These are phyloP conservation scores for Loriculus beryllinus DNA, from an alignment of 2,797 vertebrate genomes.

Conservation along the genomic window DNA sequence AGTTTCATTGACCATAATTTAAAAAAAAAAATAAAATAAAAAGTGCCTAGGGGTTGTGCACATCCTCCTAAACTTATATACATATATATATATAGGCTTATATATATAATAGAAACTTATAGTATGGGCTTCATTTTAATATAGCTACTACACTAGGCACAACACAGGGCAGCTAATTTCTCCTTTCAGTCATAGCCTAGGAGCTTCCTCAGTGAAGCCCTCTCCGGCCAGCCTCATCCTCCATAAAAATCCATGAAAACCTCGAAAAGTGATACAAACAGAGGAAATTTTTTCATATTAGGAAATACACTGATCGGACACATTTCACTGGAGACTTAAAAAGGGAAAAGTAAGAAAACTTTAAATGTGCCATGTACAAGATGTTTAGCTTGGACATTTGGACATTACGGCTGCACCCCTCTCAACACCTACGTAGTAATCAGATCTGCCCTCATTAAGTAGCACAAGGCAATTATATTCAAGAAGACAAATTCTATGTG, in stretches of 20 bases:
- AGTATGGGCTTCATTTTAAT: not conserved
- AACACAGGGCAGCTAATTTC: not conserved
- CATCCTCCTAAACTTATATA: not conserved
- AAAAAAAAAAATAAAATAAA: too few species aligned
- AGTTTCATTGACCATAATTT: not conserved
- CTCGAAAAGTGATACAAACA: not conserved
- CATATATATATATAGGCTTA: too few species aligned
- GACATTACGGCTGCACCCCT: not conserved
- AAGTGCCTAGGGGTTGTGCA: not conserved
- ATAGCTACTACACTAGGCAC: not conserved
- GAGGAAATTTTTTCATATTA: not conserved
- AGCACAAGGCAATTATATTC: not conserved
- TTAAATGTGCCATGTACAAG: accelerated
- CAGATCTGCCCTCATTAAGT: not conserved
- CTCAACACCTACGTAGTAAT: not conserved
- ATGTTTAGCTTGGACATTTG: not conserved
- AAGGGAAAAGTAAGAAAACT: not conserved
- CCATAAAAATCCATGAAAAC: not conserved
- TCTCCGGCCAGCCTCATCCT: not conserved
- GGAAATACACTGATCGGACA: not conserved
- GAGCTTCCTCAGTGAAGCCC: not conserved
- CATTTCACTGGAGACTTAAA: not conserved
- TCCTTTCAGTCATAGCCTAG: not conserved
- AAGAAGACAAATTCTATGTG: not conserved
- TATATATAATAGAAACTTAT: not conserved